phyloP scores from a whole-genome alignment of 2,113 vertebrate species.

The Passer montanus region DNA sequence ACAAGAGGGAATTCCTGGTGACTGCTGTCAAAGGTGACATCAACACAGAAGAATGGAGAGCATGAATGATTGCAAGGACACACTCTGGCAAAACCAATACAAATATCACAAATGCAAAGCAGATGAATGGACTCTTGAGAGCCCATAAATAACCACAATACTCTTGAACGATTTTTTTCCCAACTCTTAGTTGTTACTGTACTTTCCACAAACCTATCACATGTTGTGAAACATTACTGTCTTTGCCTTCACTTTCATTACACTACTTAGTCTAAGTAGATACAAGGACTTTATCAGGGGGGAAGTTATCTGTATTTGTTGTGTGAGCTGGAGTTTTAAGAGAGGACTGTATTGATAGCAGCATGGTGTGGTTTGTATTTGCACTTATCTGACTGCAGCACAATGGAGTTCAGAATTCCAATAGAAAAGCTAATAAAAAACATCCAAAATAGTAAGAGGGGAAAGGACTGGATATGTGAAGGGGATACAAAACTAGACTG shows the following conservation, averaged over 20 bases:
- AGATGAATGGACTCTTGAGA: background rate
- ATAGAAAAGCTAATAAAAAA: background rate
- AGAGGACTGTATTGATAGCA: constrained; percentile 13
- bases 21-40: background rate
- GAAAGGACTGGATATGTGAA: background rate
- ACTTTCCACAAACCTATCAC: background rate
- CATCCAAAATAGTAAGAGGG: background rate
- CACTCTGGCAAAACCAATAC: background rate
- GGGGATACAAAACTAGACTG: background rate
- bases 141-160: background rate
- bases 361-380: background rate
- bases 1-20: background rate
- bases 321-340: background rate
- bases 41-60: background rate
- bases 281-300: constrained; percentile 41
- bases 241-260: constrained; percentile 17
- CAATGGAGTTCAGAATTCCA: constrained; percentile 32
- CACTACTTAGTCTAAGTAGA: constrained; percentile 43
- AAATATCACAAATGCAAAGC: background rate
- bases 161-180: background rate
- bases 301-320: background rate
- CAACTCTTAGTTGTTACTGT: background rate
- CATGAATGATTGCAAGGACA: background rate
- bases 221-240: background rate
- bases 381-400: background rate